phyloP scores from a whole-genome alignment of 2,888 invertebrate genomes.

The Toxonevra muliebris region DNA sequence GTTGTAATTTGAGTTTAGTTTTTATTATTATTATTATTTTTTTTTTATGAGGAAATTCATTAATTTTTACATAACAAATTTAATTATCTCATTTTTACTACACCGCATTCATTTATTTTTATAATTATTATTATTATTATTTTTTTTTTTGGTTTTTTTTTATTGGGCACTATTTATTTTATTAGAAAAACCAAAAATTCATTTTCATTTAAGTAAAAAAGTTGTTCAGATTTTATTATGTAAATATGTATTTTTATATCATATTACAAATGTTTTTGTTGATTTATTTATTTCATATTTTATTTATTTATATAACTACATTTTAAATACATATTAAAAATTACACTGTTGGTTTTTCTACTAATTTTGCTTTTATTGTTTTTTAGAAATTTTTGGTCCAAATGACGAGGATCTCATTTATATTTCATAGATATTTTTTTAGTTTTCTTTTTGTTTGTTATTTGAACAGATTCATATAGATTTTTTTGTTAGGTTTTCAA shows the following conservation, averaged over 20 bases:
- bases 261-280: slow-evolving; percentile 5
- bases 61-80: no score
- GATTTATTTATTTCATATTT: neutral
- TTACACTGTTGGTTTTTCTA: neutral
- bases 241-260: neutral
- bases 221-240: neutral
- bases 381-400: neutral
- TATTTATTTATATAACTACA: neutral
- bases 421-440: neutral
- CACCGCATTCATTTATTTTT: no score
- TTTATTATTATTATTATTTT: no score
- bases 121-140: neutral
- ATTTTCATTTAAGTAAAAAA: neutral
- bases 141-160: neutral
- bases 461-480: neutral
- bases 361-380: neutral
- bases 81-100: no score
- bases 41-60: no score
- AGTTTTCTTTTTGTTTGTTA: neutral
- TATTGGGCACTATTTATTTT: neutral
- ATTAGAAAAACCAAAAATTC: neutral
- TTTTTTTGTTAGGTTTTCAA: neutral
- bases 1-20: no score
- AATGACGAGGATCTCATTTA: neutral
- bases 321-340: neutral